These are phyloP conservation scores for Fopius arisanus DNA, from an alignment of 1,140 invertebrate genomes.

Conservation along the genomic window DNA sequence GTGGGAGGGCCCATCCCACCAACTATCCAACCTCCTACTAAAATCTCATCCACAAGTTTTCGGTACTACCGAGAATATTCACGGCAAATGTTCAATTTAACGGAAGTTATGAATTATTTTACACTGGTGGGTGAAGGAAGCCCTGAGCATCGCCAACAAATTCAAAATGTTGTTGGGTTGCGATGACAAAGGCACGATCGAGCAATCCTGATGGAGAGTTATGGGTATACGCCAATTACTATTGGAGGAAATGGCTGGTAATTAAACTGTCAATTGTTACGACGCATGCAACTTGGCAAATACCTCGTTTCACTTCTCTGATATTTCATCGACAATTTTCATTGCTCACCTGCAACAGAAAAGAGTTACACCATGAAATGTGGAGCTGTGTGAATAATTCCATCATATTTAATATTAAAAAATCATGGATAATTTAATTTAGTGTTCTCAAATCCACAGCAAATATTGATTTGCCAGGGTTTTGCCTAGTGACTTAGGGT, in stretches of 20 bases:
- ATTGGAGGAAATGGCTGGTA: too few relatives aligned
- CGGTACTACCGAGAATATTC: not conserved
- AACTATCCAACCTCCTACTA: not conserved
- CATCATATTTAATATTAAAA: too few relatives aligned
- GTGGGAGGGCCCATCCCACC: not conserved
- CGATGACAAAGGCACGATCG: too few relatives aligned
- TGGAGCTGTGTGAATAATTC: too few relatives aligned
- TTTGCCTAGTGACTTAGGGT: not conserved
- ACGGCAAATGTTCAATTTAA: not conserved
- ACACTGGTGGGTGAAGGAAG: not conserved
- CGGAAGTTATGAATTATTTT: not conserved
- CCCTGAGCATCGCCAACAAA: not conserved
- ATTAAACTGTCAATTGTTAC: too few relatives aligned
- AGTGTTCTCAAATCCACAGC: too few relatives aligned
- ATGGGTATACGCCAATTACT: too few relatives aligned
- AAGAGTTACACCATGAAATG: too few relatives aligned
- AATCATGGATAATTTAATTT: too few relatives aligned
- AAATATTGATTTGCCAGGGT: too few relatives aligned
- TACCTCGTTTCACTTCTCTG: not conserved
- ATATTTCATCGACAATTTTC: not conserved
- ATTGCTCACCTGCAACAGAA: constrained; percentile 23
- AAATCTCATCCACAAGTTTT: not conserved
- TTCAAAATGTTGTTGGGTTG: not conserved
- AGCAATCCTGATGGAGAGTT: too few relatives aligned
- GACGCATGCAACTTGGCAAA: not conserved